Percentiles rank a stretch among this genome's conserved stretches.
Evolutionary conservation across 2,797 vertebrate genomes (phyloP).

Genomic region (Hirundo rustica): DNA sequence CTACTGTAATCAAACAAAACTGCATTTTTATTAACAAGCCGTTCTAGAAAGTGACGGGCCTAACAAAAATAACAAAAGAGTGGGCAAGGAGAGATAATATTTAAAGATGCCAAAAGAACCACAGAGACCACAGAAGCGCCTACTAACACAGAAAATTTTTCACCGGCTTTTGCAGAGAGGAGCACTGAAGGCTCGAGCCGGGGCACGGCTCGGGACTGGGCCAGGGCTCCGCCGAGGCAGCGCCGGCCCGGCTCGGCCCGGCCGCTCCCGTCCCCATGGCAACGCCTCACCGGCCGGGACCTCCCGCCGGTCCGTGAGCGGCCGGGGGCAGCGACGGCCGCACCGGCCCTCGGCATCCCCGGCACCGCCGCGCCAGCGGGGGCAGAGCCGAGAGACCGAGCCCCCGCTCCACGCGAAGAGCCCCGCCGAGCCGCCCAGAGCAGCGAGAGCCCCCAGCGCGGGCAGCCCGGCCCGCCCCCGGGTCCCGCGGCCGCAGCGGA

Average conservation of each 20-base stretch:
- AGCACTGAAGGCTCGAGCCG: rapidly evolving
- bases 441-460: background rate
- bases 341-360: background rate
- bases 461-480: no score
- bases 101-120: background rate
- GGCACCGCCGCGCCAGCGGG: background rate
- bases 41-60: background rate
- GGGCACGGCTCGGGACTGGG: background rate
- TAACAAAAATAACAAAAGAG: background rate
- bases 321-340: background rate
- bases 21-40: background rate
- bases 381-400: background rate
- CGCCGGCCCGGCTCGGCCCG: background rate
- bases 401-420: background rate
- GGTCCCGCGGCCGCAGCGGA: background rate
- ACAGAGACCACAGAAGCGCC: rapidly evolving
- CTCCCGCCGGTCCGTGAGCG: background rate
- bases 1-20: background rate
- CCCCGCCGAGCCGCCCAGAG: background rate
- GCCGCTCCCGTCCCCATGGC: background rate
- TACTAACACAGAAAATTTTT: rapidly evolving
- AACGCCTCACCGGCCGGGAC: background rate
- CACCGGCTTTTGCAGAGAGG: rapidly evolving
- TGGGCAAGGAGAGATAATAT: rapidly evolving
- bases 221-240: background rate